These are phyloP conservation scores for Macaria notata DNA, from an alignment of 2,888 invertebrate genomes.

Conservation along the genomic window DNA sequence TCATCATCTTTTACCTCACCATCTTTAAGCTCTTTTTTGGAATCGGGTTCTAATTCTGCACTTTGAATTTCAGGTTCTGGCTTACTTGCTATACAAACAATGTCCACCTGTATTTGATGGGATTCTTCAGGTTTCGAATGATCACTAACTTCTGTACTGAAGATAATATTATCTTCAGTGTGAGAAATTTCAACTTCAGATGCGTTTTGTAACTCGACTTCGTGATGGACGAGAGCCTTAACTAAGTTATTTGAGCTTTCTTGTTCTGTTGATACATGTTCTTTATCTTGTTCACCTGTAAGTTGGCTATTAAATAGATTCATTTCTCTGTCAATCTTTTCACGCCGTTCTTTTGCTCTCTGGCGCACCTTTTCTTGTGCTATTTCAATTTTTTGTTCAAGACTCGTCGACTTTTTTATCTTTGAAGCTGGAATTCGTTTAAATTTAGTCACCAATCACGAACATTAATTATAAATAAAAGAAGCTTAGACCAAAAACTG, in stretches of 20 bases:
- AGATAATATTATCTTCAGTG: conserved; percentile 9
- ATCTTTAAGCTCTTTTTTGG: conserved; percentile 1
- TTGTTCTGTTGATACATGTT: neutral
- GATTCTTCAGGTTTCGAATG: neutral
- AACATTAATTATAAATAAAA: too few species aligned
- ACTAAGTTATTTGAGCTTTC: conserved; percentile 13
- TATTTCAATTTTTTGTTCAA: conserved; percentile 60
- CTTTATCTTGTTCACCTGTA: conserved; percentile 5
- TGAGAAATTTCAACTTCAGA: conserved; percentile 50
- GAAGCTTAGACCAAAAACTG: too few species aligned
- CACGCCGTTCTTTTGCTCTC: conserved; percentile 48
- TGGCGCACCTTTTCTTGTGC: conserved; percentile 59
- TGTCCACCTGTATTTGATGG: neutral
- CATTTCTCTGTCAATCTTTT: conserved; percentile 38
- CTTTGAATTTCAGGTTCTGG: neutral
- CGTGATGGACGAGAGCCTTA: conserved; percentile 36
- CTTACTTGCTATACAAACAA: too few species aligned
- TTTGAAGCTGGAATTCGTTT: conserved; percentile 45
- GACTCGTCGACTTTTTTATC: conserved; percentile 37
- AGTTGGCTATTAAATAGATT: conserved; percentile 4
- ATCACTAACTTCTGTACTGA: conserved; percentile 1
- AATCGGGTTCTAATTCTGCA: neutral
- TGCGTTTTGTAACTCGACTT: conserved; percentile 35
- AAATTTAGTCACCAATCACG: neutral
- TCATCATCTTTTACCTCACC: neutral